Conservation (phyloP, 1,140 invertebrate species). For the Drosophila pandora region DNA sequence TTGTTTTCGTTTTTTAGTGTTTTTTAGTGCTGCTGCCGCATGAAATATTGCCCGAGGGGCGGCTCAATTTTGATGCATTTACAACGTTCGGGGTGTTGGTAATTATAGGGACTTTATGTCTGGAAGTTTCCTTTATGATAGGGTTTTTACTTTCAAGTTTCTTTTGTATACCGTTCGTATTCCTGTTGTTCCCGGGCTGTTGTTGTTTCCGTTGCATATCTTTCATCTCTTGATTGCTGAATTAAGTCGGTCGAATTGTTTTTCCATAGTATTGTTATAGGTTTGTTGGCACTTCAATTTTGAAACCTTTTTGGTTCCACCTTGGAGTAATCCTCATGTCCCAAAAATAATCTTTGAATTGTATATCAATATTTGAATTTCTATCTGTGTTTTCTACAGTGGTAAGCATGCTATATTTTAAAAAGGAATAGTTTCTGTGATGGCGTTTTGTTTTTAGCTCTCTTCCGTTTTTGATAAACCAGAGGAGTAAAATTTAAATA, state of each 20-base stretch:
- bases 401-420: too few species aligned
- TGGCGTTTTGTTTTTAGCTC: too few species aligned
- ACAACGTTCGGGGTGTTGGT: conserved; percentile 83
- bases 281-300: background rate
- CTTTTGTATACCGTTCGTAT: conserved; percentile 20
- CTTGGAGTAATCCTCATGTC: too few species aligned
- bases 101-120: conserved; percentile 84
- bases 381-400: too few species aligned
- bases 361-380: too few species aligned
- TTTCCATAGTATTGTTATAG: background rate
- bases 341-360: too few species aligned
- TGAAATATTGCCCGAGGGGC: conserved; percentile 74
- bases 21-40: conserved; percentile 17
- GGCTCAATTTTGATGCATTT: conserved; percentile 83
- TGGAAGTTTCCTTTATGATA: conserved; percentile 77
- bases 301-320: too few species aligned
- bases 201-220: background rate
- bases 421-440: too few species aligned
- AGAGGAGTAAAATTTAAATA: background rate
- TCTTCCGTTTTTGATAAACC: background rate
- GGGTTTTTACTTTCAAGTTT: conserved; percentile 60
- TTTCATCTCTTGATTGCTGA: conserved; percentile 43
- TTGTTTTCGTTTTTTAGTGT: conserved; percentile 24
- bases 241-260: conserved; percentile 45
- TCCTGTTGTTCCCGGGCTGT: background rate